These are phyloP conservation scores for Xylocopa sonorina DNA, from an alignment of 1,140 invertebrate species.

Conservation along the genomic window DNA sequence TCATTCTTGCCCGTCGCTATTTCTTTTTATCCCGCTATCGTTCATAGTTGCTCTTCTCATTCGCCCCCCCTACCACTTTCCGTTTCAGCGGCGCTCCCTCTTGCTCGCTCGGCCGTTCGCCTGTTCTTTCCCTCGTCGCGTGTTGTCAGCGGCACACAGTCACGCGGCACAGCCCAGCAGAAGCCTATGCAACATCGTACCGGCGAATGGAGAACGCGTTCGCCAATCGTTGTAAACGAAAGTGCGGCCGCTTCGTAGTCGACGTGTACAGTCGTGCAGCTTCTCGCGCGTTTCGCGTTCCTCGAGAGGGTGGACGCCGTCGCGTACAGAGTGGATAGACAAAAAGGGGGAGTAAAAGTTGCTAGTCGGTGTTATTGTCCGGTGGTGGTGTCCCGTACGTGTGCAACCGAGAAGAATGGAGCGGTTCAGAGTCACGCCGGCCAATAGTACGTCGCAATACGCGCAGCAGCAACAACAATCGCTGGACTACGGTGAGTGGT, in stretches of 20 bases:
- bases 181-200: slow-evolving; percentile 17
- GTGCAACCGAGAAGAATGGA: slow-evolving; percentile 54
- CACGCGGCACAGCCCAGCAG: slow-evolving; percentile 11
- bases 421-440: slow-evolving; percentile 71
- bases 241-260: slow-evolving; percentile 54
- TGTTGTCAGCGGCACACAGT: slow-evolving; percentile 4
- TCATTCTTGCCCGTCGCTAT: not conserved
- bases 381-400: not conserved
- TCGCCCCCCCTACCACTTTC: not conserved
- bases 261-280: not conserved
- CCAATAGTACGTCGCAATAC: slow-evolving; percentile 58
- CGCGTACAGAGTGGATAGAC: not conserved
- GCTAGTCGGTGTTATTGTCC: not conserved
- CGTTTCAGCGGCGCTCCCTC: slow-evolving; percentile 5
- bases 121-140: slow-evolving; percentile 24
- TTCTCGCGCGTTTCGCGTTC: not conserved
- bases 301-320: no score
- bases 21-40: slow-evolving; percentile 4
- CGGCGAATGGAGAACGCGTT: slow-evolving; percentile 69
- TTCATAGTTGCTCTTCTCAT: slow-evolving; percentile 6
- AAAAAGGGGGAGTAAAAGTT: not conserved
- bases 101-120: not conserved
- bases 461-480: slow-evolving; percentile 55
- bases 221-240: slow-evolving; percentile 63
- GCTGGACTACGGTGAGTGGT: slow-evolving; percentile 67